These are phyloP conservation scores for Ericerus pela DNA, from an alignment of 1,140 invertebrate species.

Conservation along the genomic window DNA sequence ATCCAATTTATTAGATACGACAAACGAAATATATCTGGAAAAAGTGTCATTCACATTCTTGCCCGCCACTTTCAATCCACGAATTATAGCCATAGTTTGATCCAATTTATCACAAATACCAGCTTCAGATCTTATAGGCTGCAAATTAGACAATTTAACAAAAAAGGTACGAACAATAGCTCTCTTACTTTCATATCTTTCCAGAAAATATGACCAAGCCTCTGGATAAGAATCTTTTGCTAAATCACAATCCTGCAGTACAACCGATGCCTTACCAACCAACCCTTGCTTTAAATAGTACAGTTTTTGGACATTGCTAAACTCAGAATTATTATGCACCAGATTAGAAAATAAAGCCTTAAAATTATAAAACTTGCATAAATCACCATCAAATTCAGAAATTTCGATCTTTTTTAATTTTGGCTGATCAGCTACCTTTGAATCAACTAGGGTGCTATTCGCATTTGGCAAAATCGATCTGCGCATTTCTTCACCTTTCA, in stretches of 20 bases:
- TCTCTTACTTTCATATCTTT: not conserved
- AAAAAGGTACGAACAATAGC: not conserved
- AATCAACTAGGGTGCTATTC: no score
- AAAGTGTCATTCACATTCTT: not conserved
- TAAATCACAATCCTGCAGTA: not conserved
- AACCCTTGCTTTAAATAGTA: not conserved
- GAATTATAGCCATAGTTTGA: not conserved
- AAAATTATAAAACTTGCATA: not conserved
- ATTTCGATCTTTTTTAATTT: not conserved
- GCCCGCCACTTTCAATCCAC: not conserved
- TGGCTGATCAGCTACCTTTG: no score
- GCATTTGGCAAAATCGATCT: no score
- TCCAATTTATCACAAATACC: not conserved
- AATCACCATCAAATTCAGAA: not conserved
- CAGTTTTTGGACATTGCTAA: slow-evolving; percentile 6
- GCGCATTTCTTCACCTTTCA: no score
- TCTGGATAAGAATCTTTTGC: not conserved
- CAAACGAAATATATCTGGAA: not conserved
- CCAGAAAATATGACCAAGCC: not conserved
- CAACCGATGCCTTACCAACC: not conserved
- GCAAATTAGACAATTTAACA: not conserved
- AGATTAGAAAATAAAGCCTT: not conserved
- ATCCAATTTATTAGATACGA: not conserved
- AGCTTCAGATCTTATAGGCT: not conserved
- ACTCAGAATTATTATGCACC: not conserved